Base-by-base conservation (phyloP, 1,140 invertebrate species). In the Stegodyphus dumicola region DNA sequence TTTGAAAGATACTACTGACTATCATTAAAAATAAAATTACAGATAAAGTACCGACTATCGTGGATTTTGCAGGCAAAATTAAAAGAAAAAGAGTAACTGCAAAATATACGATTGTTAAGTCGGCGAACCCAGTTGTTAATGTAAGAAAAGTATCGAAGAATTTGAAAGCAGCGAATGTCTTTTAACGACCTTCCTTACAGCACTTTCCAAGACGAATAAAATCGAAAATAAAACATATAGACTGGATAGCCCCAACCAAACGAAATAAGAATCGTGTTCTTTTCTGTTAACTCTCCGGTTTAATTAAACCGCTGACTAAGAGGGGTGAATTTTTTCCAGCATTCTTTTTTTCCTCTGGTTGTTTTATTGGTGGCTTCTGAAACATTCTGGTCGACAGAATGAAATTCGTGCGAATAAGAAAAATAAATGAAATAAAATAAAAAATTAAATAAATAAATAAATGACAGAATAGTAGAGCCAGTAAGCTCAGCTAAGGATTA, bases 371-470 rank as follows among this genome's bases (percentile, higher is more conserved):
- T 70, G 56, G 56, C 15, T 15, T 60, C 56, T 60, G 33, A 33
- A 33, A 33, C 33, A 33, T 33, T 33, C 33, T 33, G 33, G 33
- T 33, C 33, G 33, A 60, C 56, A 60, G 56, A 9, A 11, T 60
- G 56, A 60, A 60, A 9, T 9, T 60, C 15, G 9, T 60, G 15
- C 1, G 15, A 15, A 60, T 11, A 15, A 11, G 15, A 15, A 9
- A 60, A 11, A 11, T 60, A 60, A 60, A 51, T 15, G 49, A 66
- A 77, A 77, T 10, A 33, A 15, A 53, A 51, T 52, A 15, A 18
- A 48, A 71, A 83, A 83, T 83, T 83, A 83, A 75, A 83, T n/a
- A 75, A 83, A 67, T 83, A 73, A 83, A 83, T 83, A 73, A 77
- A 73, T 54, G 71, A 56, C 60, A 75, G 18, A 13, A 74, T 15